Base-by-base conservation (phyloP, 1,140 invertebrate species). In the Caenorhabditis inopinata region DNA sequence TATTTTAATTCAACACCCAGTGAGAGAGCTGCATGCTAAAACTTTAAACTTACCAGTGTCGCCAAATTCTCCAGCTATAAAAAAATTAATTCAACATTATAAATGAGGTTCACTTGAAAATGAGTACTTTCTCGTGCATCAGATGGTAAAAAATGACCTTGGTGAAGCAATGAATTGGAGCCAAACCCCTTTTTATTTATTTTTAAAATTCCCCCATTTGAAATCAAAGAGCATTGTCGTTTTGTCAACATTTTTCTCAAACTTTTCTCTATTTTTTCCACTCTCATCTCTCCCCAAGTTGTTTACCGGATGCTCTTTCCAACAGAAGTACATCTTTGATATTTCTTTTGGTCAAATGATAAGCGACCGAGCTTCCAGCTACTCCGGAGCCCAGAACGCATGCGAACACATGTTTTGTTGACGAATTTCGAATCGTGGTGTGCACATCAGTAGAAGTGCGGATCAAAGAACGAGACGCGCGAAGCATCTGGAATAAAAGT, bases 311-410 rank as follows among this genome's bases (percentile, higher is more conserved):
- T 38, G 76, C 62, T 76, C 84, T 85, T 68, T 88, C 87, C 14
- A 87, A 51, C 0, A 88, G 76, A 4, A 85, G 38, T 1, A 88
- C 85, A 75, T 88, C 84, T 53, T 86, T 87, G 35, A 85, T 51
- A 47, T 84, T 84, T 29, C 78, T 38, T 62, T 88, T 88, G 14
- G 87, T 85, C 3, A 87, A 79, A 75, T 88, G 87, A 76, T 88
- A 87, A n/a, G 86, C 87, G 0, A 86, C 45, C n/a, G 82, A 83
- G 16, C 62, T 78, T 29, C 86, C 86, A 7, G 87, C 83, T 48
- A 82, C 79, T 14, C 86, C 86, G 14, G 85, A 85, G 12, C 86
- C 86, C 9, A 88, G 49, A 53, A 87, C 85, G 21, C 87, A 82
- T 12, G 82, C 83, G 23, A 88, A 85, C 9, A 81, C 86, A 35